Evolutionary conservation across 2,888 invertebrate species (phyloP).

Genomic region (Lasioglossum pauxillum): DNA sequence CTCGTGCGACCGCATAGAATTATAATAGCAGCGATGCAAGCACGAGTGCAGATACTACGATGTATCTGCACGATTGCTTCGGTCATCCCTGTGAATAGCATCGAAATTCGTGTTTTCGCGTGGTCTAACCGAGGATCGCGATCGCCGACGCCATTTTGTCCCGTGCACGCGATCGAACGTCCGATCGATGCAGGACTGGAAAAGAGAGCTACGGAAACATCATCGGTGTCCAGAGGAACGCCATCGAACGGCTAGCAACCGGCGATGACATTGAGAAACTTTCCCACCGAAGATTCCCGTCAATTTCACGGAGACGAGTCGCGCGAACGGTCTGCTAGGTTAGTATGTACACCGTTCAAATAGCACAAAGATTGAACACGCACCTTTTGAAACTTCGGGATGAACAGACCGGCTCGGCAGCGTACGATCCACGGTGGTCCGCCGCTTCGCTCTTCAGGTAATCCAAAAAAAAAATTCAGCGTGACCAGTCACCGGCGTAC

Average conservation of each 20-base stretch:
- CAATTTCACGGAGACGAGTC: neutral
- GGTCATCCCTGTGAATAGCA: neutral
- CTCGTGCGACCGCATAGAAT: neutral
- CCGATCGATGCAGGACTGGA: slow-evolving; percentile 38
- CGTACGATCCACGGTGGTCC: neutral
- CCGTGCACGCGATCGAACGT: slow-evolving; percentile 53
- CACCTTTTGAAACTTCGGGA: slow-evolving; percentile 35
- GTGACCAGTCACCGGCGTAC: neutral
- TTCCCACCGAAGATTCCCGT: neutral
- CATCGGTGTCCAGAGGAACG: neutral
- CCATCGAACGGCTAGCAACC: neutral
- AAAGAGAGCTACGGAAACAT: neutral
- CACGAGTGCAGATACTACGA: neutral
- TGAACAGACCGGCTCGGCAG: neutral
- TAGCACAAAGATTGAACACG: slow-evolving; percentile 6
- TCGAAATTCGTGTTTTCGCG: neutral
- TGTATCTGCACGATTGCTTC: neutral
- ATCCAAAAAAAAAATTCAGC: slow-evolving; percentile 63
- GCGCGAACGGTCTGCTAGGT: neutral
- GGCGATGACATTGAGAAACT: neutral
- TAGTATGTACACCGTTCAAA: too few species aligned
- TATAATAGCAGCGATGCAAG: neutral
- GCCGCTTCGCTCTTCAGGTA: slow-evolving; percentile 59
- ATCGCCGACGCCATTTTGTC: slow-evolving; percentile 67
- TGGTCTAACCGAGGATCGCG: neutral